Evolutionary conservation across 2,113 vertebrate species (phyloP).

Genomic region (Pavo muticus): DNA sequence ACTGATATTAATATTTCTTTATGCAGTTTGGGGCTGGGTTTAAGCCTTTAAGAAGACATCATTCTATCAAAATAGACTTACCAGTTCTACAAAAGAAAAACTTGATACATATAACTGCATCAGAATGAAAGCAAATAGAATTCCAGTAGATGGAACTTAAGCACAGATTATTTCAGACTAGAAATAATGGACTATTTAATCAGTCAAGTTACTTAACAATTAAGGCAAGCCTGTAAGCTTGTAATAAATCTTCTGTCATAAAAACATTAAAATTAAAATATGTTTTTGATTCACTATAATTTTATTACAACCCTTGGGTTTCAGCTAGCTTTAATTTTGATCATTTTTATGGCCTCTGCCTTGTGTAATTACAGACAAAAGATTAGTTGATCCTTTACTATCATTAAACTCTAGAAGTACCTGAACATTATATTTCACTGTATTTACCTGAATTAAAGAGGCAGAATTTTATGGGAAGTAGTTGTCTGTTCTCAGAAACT

Average conservation of each 20-base stretch:
- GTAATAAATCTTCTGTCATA: background rate
- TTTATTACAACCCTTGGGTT: background rate
- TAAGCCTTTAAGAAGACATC: background rate
- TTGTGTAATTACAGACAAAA: background rate
- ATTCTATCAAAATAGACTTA: background rate
- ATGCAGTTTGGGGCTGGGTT: background rate
- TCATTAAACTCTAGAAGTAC: background rate
- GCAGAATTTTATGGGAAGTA: background rate
- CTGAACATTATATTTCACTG: background rate
- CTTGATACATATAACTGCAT: background rate
- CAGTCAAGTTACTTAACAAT: background rate
- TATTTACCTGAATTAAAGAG: background rate
- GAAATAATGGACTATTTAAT: background rate
- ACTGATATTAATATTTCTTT: background rate
- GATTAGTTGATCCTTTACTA: background rate
- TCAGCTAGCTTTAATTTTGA: background rate
- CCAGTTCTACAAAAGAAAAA: background rate
- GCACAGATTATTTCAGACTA: background rate
- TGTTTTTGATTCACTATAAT: background rate
- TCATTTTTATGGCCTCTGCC: background rate
- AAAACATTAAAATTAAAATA: background rate
- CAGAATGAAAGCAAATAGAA: background rate
- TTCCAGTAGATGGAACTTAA: background rate
- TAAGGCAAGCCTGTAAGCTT: background rate
- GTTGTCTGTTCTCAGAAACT: background rate